Conservation (phyloP, 2,888 invertebrate species). For the Scrobipalpa atriplicella region DNA sequence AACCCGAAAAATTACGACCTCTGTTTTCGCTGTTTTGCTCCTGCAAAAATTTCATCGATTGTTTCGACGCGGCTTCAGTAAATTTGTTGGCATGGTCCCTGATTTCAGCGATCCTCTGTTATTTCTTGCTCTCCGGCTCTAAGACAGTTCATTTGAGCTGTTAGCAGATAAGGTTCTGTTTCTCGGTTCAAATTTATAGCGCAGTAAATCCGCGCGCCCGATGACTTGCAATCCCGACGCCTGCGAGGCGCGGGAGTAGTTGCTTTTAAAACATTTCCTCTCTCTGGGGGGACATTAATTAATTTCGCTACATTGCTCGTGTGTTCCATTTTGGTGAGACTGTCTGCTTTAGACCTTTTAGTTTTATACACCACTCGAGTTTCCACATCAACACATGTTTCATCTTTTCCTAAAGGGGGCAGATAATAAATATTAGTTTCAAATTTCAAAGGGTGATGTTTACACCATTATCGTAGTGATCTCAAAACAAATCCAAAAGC, state of each 20-base stretch:
- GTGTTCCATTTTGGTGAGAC: slow-evolving; percentile 64
- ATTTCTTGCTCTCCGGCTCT: slow-evolving; percentile 46
- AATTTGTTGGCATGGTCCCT: slow-evolving; percentile 42
- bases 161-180: slow-evolving; percentile 72
- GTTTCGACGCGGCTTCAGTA: slow-evolving; percentile 36
- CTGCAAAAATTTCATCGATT: slow-evolving; percentile 51
- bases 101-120: slow-evolving; percentile 51
- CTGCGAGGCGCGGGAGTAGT: slow-evolving; percentile 46
- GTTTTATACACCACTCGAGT: slow-evolving; percentile 10
- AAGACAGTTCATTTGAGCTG: slow-evolving; percentile 75
- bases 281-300: slow-evolving; percentile 71
- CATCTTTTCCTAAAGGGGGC: background rate
- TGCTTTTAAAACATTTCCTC: slow-evolving; percentile 68
- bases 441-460: background rate
- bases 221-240: slow-evolving; percentile 71
- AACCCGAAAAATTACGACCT: slow-evolving; percentile 46
- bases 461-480: background rate
- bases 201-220: slow-evolving; percentile 67
- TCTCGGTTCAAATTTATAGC: slow-evolving; percentile 70
- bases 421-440: background rate
- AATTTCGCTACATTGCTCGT: slow-evolving; percentile 68
- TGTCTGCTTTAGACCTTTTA: slow-evolving; percentile 53
- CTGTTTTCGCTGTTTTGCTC: slow-evolving; percentile 42
- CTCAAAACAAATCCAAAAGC: background rate
- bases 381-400: background rate